Percentiles rank a stretch among this genome's conserved stretches.
These are phyloP conservation scores for Acronicta leporina DNA, from an alignment of 2,888 invertebrate species.

Conservation along the genomic window DNA sequence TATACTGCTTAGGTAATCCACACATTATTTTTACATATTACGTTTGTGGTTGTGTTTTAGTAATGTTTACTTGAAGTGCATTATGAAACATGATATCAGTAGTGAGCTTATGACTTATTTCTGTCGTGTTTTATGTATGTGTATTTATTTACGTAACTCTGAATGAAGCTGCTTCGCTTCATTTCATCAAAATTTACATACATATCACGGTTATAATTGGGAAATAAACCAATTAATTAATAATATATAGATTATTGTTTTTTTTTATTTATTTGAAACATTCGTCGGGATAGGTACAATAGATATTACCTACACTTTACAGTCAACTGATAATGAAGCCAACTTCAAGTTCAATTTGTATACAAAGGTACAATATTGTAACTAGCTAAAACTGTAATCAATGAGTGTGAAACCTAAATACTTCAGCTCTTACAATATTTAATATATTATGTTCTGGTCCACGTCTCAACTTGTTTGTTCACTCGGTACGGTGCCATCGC, in stretches of 20 bases:
- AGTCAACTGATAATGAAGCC: too few relatives aligned
- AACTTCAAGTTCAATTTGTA: too few relatives aligned
- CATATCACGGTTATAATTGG: too few relatives aligned
- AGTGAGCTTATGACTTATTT: slow-evolving; percentile 27
- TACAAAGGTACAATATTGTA: too few relatives aligned
- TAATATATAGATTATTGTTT: too few relatives aligned
- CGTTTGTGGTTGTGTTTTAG: slow-evolving; percentile 24
- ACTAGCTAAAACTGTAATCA: too few relatives aligned
- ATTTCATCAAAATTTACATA: not conserved
- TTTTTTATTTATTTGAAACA: too few relatives aligned
- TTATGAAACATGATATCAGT: slow-evolving; percentile 7
- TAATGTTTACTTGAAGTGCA: slow-evolving; percentile 34
- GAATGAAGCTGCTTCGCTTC: slow-evolving; percentile 1
- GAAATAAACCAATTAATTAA: too few relatives aligned
- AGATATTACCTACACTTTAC: too few relatives aligned
- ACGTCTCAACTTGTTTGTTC: slow-evolving; percentile 36
- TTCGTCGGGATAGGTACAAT: too few relatives aligned
- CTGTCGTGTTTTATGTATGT: slow-evolving; percentile 14
- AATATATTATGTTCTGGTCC: not conserved
- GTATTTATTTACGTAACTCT: slow-evolving; percentile 11
- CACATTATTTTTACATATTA: slow-evolving; percentile 32
- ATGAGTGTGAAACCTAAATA: too few relatives aligned
- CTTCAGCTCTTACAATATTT: not conserved
- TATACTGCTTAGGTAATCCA: slow-evolving; percentile 55
- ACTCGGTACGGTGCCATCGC: slow-evolving; percentile 9